Percentiles rank a stretch among this genome's conserved stretches.
Evolutionary conservation across 2,113 vertebrate species (phyloP).

Genomic region (Meles meles): DNA sequence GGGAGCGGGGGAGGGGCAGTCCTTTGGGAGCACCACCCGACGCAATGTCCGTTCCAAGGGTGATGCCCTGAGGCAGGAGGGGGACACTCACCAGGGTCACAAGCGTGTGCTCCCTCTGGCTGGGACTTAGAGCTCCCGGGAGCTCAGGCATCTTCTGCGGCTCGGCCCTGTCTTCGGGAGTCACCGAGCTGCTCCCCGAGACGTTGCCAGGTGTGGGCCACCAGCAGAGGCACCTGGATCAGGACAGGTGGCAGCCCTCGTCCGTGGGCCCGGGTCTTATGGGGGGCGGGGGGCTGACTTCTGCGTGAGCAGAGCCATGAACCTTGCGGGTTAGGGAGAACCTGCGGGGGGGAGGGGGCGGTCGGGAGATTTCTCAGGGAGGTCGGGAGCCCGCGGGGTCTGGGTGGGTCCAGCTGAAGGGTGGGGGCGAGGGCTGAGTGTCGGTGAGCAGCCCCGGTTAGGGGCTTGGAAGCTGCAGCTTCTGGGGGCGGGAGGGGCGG

Average conservation of each 20-base stretch:
- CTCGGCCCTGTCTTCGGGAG: neutral
- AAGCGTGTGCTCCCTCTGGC: neutral
- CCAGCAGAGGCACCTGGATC: neutral
- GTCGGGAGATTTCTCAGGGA: neutral
- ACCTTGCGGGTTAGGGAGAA: neutral
- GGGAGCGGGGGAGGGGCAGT: neutral
- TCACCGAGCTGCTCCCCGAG: neutral
- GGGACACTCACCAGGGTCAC: rapidly evolving
- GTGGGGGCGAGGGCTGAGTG: too few species aligned
- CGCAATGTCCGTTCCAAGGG: too few species aligned
- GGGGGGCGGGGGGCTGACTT: rapidly evolving
- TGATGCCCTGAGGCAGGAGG: rapidly evolving
- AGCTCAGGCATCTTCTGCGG: neutral
- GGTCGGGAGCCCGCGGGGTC: neutral
- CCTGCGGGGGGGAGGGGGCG: neutral
- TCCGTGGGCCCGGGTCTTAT: rapidly evolving
- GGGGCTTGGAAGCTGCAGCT: neutral
- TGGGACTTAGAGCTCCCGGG: too few species aligned
- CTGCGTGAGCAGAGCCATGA: rapidly evolving
- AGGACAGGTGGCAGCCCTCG: neutral
- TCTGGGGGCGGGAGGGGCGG: neutral
- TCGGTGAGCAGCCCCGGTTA: too few species aligned
- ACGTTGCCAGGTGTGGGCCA: neutral
- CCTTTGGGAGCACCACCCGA: neutral
- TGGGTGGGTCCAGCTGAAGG: too few species aligned